Base-by-base conservation (phyloP, 2,797 vertebrate species). In the Amblyopsis hoosieri region DNA sequence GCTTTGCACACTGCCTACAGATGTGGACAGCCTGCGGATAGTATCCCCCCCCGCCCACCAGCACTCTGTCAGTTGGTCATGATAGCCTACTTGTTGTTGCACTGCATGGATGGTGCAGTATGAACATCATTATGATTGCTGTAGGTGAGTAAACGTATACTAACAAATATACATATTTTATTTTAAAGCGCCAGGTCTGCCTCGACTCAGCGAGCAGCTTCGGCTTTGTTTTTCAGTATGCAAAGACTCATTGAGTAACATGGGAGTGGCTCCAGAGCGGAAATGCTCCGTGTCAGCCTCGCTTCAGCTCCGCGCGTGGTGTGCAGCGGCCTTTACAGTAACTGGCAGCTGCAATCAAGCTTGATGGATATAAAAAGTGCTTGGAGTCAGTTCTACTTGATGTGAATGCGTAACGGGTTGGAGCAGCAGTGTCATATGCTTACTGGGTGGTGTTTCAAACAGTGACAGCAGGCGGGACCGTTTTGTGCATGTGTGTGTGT, bases 281-380 rank as follows among this genome's bases (percentile, higher is more conserved):
- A 23, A 23, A 23, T 23, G 19, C 19, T 23, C 19, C 19, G 19
- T 1, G 19, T 23, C 19, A 23, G 19, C 19, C 2, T 23, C 19
- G 19, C 19, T 23, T 23, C 19, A 23, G 19, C 19, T 23, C 2
- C 19, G 19, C 19, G 19, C 19, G 19, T 2, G 19, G 19, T 23
- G 19, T 23, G 19, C 19, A 23, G 19, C 19, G 19, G 19, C 19
- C 19, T 23, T 23, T 23, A 23, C 19, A 23, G 19, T 23, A 84
- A 89, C 66, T 86, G 84, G 66, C 84, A 87, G 82, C 66, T 73
- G 66, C 50, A 69, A 62, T 12, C 19, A 23, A 14, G 64, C 31
- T 62, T 23, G 50, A 56, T 50, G 31, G 69, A 61, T 66, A 1
- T 11, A 65, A 60, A 54, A 64, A 60, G 12, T 33, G 64, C 64